A percentile compares a stretch with the other conserved stretches of the same genome.
Conservation (phyloP, 2,113 vertebrate species). For the Ophthalmolycus amberensis region DNA sequence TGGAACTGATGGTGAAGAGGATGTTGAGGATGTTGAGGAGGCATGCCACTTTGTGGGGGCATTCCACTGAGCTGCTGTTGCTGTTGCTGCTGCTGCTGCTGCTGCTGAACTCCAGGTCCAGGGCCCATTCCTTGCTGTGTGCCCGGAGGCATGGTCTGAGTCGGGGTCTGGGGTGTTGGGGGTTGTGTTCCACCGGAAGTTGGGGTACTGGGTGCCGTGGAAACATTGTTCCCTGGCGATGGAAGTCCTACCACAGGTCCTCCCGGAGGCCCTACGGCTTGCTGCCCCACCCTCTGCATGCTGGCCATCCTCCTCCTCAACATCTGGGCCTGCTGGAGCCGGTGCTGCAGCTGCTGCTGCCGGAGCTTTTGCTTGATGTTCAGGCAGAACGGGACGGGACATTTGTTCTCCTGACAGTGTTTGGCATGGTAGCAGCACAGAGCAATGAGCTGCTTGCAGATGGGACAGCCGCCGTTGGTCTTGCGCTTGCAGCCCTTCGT, state of each 20-base stretch:
- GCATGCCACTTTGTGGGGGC: conserved; percentile 76
- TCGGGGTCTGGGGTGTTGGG: conserved; percentile 90
- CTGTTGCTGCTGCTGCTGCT: too few relatives aligned
- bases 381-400: conserved; percentile 97
- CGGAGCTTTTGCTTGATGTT: conserved; percentile 98
- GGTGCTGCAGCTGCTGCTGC: conserved; percentile 96
- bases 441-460: conserved; percentile 98
- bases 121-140: conserved; percentile 74
- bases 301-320: conserved; percentile 95
- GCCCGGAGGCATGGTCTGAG: conserved; percentile 70
- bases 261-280: conserved; percentile 79
- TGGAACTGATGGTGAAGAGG: conserved; percentile 89
- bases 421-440: conserved; percentile 99
- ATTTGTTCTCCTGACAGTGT: conserved; percentile 99
- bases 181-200: conserved; percentile 93
- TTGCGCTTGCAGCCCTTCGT: conserved; percentile 96
- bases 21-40: conserved; percentile 91
- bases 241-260: conserved; percentile 85
- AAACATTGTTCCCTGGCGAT: conserved; percentile 84
- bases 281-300: conserved; percentile 93
- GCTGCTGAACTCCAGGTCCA: conserved; percentile 71
- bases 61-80: conserved; percentile 63
- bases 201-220: conserved; percentile 88
- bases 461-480: conserved; percentile 96
- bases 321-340: conserved; percentile 98